These are phyloP conservation scores for Oscheius sp. DNA, from an alignment of 2,888 invertebrate species.

Conservation along the genomic window DNA sequence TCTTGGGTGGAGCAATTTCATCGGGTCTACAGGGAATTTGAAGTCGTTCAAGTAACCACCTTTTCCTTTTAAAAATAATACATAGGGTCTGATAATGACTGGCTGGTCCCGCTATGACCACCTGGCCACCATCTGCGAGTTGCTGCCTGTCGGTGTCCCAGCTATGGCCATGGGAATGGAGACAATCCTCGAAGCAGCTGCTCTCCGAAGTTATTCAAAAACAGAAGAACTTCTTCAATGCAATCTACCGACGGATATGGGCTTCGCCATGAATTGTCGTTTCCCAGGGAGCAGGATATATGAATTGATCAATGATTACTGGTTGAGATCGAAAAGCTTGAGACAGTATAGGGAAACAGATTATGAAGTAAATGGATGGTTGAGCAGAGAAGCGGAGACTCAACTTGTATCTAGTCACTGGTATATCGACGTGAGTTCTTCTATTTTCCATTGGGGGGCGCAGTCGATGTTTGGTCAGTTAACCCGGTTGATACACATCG, in stretches of 20 bases:
- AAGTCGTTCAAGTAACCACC: conserved; percentile 53
- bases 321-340: conserved; percentile 43
- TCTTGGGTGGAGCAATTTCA: conserved; percentile 71
- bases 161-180: conserved; percentile 70
- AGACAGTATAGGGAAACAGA: conserved; percentile 54
- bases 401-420: conserved; percentile 59
- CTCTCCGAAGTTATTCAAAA: conserved; percentile 42
- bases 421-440: conserved; percentile 62
- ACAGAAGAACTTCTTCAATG: conserved; percentile 59
- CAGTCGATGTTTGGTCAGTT: too few species aligned
- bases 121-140: conserved; percentile 72
- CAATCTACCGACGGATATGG: conserved; percentile 48
- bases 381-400: conserved; percentile 59
- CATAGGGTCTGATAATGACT: conserved; percentile 71
- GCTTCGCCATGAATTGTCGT: conserved; percentile 55
- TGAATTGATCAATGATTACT: conserved; percentile 63
- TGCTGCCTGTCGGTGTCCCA: conserved; percentile 72
- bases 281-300: conserved; percentile 64
- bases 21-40: conserved; percentile 62
- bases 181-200: conserved; percentile 53
- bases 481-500: too few species aligned
- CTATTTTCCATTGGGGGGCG: too few species aligned
- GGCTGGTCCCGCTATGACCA: conserved; percentile 74
- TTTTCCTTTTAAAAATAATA: neutral
- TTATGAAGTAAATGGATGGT: conserved; percentile 65